These are phyloP conservation scores for Eretmochelys imbricata DNA, from an alignment of 2,113 vertebrate genomes.

Conservation along the genomic window DNA sequence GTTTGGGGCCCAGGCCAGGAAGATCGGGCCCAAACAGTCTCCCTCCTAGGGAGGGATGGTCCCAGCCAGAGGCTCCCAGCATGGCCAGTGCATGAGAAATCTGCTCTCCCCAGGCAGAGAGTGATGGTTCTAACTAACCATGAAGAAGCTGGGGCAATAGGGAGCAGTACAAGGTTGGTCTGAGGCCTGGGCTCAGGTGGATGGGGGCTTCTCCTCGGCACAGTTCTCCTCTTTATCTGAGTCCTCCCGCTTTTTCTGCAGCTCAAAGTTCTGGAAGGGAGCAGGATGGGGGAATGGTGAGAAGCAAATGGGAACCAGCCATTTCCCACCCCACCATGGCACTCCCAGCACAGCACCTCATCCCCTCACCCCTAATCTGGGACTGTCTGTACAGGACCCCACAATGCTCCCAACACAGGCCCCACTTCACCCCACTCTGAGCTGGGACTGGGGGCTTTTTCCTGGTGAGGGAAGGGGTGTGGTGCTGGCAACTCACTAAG, in stretches of 20 bases:
- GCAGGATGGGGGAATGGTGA: background rate
- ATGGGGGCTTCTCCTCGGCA: background rate
- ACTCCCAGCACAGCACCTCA: rapidly evolving
- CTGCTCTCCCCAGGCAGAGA: background rate
- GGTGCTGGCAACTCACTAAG: background rate
- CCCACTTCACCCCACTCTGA: background rate
- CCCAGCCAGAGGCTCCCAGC: background rate
- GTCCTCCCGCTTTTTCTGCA: conserved; percentile 81
- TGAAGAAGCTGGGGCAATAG: background rate
- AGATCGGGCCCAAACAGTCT: background rate
- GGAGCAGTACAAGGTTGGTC: background rate
- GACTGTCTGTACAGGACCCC: background rate
- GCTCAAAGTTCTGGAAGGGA: conserved; percentile 85
- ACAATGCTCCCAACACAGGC: background rate
- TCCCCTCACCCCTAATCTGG: rapidly evolving
- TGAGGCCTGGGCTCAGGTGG: conserved; percentile 2
- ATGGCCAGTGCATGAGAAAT: background rate
- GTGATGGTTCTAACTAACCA: background rate
- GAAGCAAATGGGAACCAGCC: background rate
- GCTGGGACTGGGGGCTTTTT: background rate
- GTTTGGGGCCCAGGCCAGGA: rapidly evolving
- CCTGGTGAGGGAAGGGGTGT: background rate
- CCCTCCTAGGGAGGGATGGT: background rate
- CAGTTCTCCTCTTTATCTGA: conserved; percentile 71
- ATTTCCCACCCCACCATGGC: background rate